Evolutionary conservation across 2,113 vertebrate species (phyloP).

Genomic region (Pardalotus punctatus): DNA sequence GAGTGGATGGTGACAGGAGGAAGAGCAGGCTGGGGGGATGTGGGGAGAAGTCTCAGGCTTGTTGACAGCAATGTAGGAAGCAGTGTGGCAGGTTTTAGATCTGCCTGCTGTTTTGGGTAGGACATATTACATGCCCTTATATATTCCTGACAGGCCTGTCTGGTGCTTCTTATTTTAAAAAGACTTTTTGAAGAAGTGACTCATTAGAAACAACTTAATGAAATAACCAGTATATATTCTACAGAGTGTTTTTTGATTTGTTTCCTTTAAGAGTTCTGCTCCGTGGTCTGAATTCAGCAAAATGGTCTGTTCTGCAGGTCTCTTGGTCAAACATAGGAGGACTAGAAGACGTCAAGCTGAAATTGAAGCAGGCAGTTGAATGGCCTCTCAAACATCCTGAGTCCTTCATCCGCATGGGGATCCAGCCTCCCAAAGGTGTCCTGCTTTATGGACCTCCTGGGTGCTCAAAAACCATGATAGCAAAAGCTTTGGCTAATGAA

Average conservation of each 20-base stretch:
- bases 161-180: background rate
- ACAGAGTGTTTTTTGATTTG: background rate
- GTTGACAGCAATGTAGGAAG: background rate
- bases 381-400: conserved; percentile 94
- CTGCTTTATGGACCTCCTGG: conserved; percentile 95
- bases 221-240: rapidly evolving
- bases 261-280: background rate
- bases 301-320: conserved; percentile 75
- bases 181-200: background rate
- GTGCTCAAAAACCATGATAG: conserved; percentile 99
- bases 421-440: conserved; percentile 91
- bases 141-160: background rate
- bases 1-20: background rate
- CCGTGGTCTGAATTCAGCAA: background rate
- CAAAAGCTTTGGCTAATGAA: conserved; percentile 93
- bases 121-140: rapidly evolving
- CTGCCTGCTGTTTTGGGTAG: background rate
- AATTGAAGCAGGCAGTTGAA: conserved; percentile 93
- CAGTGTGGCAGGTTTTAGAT: background rate
- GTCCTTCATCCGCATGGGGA: conserved; percentile 88
- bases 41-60: background rate
- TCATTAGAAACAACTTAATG: background rate
- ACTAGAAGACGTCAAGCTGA: conserved; percentile 91
- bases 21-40: background rate
- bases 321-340: conserved; percentile 95